phyloP scores from a whole-genome alignment of 2,888 invertebrate genomes.

The Leptothorax acervorum region DNA sequence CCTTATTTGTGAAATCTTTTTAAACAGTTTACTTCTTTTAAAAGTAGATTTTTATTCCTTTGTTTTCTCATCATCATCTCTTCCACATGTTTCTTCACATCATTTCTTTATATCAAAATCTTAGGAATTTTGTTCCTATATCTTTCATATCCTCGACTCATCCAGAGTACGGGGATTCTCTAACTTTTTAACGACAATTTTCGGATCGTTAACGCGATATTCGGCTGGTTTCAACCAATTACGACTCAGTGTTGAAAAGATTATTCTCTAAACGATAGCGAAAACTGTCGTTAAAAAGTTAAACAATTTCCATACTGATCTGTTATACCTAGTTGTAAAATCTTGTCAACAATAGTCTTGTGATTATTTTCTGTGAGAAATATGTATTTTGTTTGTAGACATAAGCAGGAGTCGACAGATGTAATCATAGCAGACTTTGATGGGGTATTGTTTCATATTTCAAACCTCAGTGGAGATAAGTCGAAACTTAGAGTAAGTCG shows the following conservation, averaged over 20 bases:
- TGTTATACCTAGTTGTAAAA: not conserved
- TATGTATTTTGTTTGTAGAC: constrained; percentile 88
- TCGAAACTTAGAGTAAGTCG: constrained; percentile 97
- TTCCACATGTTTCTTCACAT: not conserved
- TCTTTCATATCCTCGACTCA: not conserved
- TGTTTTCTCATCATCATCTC: not conserved
- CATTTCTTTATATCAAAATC: not conserved
- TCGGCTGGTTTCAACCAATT: too few species aligned
- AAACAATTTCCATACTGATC: too few species aligned
- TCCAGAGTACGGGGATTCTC: too few species aligned
- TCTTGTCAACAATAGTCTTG: not conserved
- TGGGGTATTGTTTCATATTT: constrained; percentile 99
- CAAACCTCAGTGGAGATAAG: constrained; percentile 98
- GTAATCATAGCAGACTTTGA: constrained; percentile 99
- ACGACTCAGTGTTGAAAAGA: too few species aligned
- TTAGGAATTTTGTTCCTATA: not conserved
- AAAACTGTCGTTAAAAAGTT: too few species aligned
- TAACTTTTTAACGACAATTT: too few species aligned
- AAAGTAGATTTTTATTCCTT: not conserved
- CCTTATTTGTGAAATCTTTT: not conserved
- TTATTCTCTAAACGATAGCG: too few species aligned
- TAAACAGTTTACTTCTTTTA: not conserved
- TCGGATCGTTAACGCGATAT: too few species aligned
- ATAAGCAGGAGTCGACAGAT: constrained; percentile 98
- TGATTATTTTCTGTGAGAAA: not conserved